Evolutionary conservation across 2,888 invertebrate species (phyloP).

Genomic region (Aleiodes alternator): DNA sequence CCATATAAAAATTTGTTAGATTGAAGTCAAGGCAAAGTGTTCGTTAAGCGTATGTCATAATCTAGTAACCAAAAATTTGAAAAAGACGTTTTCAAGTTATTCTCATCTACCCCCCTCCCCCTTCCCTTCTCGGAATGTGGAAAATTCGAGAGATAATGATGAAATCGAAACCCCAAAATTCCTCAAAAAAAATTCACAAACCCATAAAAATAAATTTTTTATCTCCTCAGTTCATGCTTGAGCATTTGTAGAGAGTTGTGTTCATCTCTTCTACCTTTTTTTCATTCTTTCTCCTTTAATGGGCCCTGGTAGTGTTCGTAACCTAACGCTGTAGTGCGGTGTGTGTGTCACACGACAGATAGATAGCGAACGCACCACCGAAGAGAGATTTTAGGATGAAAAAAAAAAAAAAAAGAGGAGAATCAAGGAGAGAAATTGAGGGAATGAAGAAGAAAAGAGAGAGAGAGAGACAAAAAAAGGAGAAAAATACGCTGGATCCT

Average conservation of each 20-base stretch:
- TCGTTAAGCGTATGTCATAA: too few species aligned
- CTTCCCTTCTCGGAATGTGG: background rate
- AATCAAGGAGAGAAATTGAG: background rate
- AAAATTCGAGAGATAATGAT: constrained; percentile 43
- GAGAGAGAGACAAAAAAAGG: constrained; percentile 15
- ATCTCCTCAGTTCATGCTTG: constrained; percentile 64
- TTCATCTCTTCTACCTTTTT: constrained; percentile 63
- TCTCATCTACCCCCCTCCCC: too few species aligned
- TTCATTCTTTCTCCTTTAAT: background rate
- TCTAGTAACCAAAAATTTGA: too few species aligned
- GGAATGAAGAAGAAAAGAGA: constrained; percentile 33
- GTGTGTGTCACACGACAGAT: constrained; percentile 59
- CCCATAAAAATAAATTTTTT: constrained; percentile 50
- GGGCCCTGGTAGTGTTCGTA: constrained; percentile 67
- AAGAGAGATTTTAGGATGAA: constrained; percentile 38
- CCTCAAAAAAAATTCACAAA: constrained; percentile 10
- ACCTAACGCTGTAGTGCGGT: constrained; percentile 64
- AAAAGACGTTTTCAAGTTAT: too few species aligned
- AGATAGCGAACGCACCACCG: constrained; percentile 59
- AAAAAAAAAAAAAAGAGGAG: too few species aligned
- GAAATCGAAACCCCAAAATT: constrained; percentile 60
- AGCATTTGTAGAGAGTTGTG: constrained; percentile 69
- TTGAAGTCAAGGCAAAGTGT: too few species aligned
- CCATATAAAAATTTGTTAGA: too few species aligned
- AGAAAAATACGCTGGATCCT: constrained; percentile 36